Conservation (phyloP, 2,797 vertebrate species). For the Aldrovandia affinis region DNA sequence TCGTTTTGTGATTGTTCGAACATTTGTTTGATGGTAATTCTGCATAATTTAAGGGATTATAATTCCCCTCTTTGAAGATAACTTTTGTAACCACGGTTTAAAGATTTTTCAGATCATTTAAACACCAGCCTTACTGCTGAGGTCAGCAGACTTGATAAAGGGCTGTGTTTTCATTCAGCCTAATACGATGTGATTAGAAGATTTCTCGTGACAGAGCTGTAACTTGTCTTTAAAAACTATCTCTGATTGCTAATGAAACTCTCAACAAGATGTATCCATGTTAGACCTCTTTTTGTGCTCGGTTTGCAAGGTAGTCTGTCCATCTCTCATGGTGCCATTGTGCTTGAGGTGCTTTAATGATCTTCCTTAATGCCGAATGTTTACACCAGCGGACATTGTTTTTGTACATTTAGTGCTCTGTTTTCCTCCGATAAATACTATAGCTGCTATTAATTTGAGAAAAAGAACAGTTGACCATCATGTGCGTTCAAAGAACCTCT, state of each 20-base stretch:
- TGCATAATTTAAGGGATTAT: not conserved
- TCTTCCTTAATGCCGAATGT: not conserved
- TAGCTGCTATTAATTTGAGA: conserved; percentile 1
- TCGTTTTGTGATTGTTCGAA: not conserved
- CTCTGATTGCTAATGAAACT: not conserved
- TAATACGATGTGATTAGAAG: too few relatives aligned
- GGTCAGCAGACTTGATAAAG: not conserved
- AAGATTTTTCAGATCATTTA: not conserved
- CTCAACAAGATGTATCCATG: not conserved
- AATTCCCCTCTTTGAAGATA: not conserved
- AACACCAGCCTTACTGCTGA: not conserved
- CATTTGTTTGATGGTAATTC: not conserved
- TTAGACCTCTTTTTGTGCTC: not conserved
- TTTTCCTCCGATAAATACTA: conserved; percentile 1
- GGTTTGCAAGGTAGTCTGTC: not conserved
- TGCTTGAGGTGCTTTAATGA: not conserved
- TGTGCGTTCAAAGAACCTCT: not conserved
- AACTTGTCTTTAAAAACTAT: not conserved
- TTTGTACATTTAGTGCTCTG: conserved; percentile 8
- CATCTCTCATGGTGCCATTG: not conserved
- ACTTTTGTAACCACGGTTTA: not conserved
- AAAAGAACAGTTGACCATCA: not conserved
- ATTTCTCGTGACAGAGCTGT: too few relatives aligned
- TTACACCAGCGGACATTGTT: not conserved
- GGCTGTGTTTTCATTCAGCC: too few relatives aligned